Percentiles rank a stretch among this genome's conserved stretches.
These are phyloP conservation scores for Chaenogobius annularis DNA, from an alignment of 2,113 vertebrate genomes.

Conservation along the genomic window DNA sequence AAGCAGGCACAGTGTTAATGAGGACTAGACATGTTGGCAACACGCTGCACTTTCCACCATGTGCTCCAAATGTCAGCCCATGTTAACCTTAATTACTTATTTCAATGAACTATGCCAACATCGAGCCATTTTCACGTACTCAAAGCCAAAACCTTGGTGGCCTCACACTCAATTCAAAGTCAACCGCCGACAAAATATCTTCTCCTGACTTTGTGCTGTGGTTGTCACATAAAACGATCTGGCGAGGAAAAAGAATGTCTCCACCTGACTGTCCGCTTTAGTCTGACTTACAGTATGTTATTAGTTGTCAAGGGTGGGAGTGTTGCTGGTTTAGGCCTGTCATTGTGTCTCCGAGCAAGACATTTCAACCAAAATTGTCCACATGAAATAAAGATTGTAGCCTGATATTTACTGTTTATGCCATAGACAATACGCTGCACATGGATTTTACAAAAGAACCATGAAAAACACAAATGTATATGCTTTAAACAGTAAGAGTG, in stretches of 20 bases:
- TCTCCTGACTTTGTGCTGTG: background rate
- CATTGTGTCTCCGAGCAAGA: no score
- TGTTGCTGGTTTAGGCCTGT: no score
- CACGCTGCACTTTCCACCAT: constrained; percentile 10
- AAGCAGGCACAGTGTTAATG: constrained; percentile 1
- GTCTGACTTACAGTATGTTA: background rate
- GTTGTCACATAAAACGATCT: constrained; percentile 2
- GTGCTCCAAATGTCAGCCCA: background rate
- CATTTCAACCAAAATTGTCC: no score
- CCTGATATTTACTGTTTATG: no score
- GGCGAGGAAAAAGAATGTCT: background rate
- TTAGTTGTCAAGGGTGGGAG: background rate
- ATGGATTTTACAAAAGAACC: no score
- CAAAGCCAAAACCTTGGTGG: background rate
- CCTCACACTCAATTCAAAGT: constrained; percentile 1
- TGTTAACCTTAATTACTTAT: constrained; percentile 5
- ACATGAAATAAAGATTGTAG: no score
- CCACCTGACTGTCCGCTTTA: background rate
- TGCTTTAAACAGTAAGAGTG: no score
- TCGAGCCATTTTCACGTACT: background rate
- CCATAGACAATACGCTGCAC: no score
- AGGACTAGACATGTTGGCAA: constrained; percentile 6
- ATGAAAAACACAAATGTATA: no score
- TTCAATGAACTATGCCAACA: constrained; percentile 6
- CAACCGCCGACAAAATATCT: constrained; percentile 4